phyloP scores from a whole-genome alignment of 2,888 invertebrate species.

The Parthenolecanium corni region DNA sequence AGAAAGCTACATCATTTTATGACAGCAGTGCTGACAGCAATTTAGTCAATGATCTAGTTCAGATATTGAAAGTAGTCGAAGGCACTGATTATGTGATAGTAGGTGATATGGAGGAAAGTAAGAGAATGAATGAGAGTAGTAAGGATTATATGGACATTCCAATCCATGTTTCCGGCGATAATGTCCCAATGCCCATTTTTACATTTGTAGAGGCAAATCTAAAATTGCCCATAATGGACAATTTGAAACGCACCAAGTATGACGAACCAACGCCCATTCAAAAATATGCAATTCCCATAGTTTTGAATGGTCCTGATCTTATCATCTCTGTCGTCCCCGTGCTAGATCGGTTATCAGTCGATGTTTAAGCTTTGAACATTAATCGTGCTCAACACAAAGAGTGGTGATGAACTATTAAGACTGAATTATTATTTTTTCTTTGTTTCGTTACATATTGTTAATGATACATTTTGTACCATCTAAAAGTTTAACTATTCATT shows the following conservation, averaged over 20 bases:
- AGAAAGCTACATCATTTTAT: slow-evolving; percentile 73
- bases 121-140: too few species aligned
- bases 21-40: slow-evolving; percentile 50
- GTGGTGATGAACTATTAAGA: too few species aligned
- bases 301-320: slow-evolving; percentile 67
- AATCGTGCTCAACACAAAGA: too few species aligned
- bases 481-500: too few species aligned
- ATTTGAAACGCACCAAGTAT: slow-evolving; percentile 69
- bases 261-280: slow-evolving; percentile 87
- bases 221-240: slow-evolving; percentile 56
- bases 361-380: too few species aligned
- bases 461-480: too few species aligned
- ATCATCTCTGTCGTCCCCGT: too few species aligned
- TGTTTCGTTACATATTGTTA: too few species aligned
- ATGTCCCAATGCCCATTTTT: slow-evolving; percentile 49
- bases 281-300: slow-evolving; percentile 76
- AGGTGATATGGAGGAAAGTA: too few species aligned
- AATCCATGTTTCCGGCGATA: slow-evolving; percentile 68
- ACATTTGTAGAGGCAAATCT: slow-evolving; percentile 62
- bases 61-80: slow-evolving; percentile 41
- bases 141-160: slow-evolving; percentile 82
- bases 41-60: slow-evolving; percentile 53
- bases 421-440: too few species aligned
- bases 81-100: too few species aligned
- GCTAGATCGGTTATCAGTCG: too few species aligned